Conservation (phyloP, 2,888 invertebrate genomes). For the Cephus spinipes region DNA sequence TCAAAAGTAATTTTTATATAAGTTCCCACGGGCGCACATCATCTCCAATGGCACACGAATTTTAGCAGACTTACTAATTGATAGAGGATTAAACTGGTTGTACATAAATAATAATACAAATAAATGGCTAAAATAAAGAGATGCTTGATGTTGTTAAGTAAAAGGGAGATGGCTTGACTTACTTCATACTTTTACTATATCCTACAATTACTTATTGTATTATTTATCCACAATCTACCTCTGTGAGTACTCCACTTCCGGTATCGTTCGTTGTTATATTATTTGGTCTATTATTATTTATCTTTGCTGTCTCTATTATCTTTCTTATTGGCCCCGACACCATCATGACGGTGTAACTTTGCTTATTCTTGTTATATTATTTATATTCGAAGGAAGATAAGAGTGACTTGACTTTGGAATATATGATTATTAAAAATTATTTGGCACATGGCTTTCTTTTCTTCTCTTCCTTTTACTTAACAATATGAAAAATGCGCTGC, state of each 20-base stretch:
- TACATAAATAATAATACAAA: conserved; percentile 62
- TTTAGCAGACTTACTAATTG: conserved; percentile 38
- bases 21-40: conserved; percentile 63
- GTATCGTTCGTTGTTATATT: not conserved
- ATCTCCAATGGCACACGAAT: conserved; percentile 61
- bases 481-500: not conserved
- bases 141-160: conserved; percentile 61
- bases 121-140: conserved; percentile 57
- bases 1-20: conserved; percentile 63
- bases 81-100: conserved; percentile 53
- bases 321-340: not conserved
- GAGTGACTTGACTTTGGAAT: not conserved
- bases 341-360: not conserved
- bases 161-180: conserved; percentile 43
- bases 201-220: not conserved
- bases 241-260: not conserved
- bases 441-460: not conserved
- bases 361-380: not conserved
- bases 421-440: not conserved
- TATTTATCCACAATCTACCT: conserved; percentile 1
- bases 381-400: not conserved
- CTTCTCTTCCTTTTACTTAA: conserved; percentile 14
- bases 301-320: not conserved
- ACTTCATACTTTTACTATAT: not conserved
- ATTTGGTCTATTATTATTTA: not conserved